A percentile compares a stretch with the other conserved stretches of the same genome.
Conservation (phyloP, 2,888 invertebrate genomes). For the Leptogaster cylindrica region DNA sequence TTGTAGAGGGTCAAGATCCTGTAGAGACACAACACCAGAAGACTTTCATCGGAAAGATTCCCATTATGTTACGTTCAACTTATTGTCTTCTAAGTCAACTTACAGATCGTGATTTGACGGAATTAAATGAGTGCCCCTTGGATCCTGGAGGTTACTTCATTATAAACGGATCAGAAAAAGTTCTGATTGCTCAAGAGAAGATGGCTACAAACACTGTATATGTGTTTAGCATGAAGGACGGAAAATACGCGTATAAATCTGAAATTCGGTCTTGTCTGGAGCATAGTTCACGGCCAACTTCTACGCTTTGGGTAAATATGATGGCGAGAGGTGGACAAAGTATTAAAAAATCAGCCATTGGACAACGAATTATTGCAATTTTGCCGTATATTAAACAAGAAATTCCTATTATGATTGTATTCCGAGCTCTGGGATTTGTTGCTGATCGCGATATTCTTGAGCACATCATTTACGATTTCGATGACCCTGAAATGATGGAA, state of each 20-base stretch:
- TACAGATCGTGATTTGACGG: conserved; percentile 98
- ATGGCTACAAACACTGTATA: conserved; percentile 99
- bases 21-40: conserved; percentile 82
- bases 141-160: conserved; percentile 99
- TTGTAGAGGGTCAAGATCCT: conserved; percentile 89
- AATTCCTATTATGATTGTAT: conserved; percentile 99
- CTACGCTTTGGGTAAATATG: conserved; percentile 99
- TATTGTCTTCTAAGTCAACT: conserved; percentile 94
- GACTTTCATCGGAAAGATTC: conserved; percentile 88
- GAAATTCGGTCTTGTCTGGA: conserved; percentile 96
- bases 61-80: conserved; percentile 98
- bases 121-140: conserved; percentile 98
- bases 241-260: conserved; percentile 98
- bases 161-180: conserved; percentile 99
- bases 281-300: conserved; percentile 93
- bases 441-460: conserved; percentile 99
- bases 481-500: conserved; percentile 99
- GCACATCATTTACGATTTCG: conserved; percentile 99
- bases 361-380: conserved; percentile 96
- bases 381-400: conserved; percentile 99
- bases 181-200: conserved; percentile 98
- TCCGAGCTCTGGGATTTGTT: conserved; percentile 98
- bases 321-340: conserved; percentile 98
- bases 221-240: conserved; percentile 99
- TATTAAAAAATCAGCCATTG: conserved; percentile 98